Evolutionary conservation across 2,797 vertebrate species (phyloP).

Genomic region (Takifugu ocellatus): DNA sequence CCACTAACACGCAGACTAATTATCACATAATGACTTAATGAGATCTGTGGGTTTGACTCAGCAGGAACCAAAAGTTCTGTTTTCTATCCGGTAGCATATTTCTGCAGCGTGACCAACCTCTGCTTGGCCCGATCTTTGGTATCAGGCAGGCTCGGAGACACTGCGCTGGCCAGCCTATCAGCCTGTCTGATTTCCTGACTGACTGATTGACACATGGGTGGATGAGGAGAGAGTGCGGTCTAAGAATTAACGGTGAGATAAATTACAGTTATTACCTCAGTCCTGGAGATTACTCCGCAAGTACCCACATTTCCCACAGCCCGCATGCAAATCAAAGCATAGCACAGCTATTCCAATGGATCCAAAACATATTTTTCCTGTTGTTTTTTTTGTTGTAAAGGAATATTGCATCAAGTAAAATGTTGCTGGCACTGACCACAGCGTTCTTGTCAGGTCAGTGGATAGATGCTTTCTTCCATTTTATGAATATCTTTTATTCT

Average conservation of each 20-base stretch:
- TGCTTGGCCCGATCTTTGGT: slow-evolving; percentile 42
- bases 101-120: slow-evolving; percentile 64
- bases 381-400: too few relatives aligned
- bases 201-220: slow-evolving; percentile 37
- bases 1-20: slow-evolving; percentile 66
- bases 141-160: slow-evolving; percentile 31
- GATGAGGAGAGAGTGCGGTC: slow-evolving; percentile 23
- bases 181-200: slow-evolving; percentile 25
- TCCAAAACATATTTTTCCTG: neutral
- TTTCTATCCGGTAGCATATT: slow-evolving; percentile 70
- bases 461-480: too few relatives aligned
- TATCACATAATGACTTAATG: slow-evolving; percentile 72
- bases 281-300: too few relatives aligned
- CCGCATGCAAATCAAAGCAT: too few relatives aligned
- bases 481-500: too few relatives aligned
- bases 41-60: slow-evolving; percentile 71
- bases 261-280: slow-evolving; percentile 15
- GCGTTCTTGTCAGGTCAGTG: too few relatives aligned
- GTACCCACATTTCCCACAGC: too few relatives aligned
- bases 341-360: too few relatives aligned
- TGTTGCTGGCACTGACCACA: too few relatives aligned
- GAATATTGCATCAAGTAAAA: neutral
- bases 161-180: slow-evolving; percentile 29
- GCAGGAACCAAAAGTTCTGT: slow-evolving; percentile 69
- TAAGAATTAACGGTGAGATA: slow-evolving; percentile 27